Evolutionary conservation across 2,113 vertebrate species (phyloP), one percentile per base, ranked within the genome.

Genomic region (Camelus dromedarius): DNA sequence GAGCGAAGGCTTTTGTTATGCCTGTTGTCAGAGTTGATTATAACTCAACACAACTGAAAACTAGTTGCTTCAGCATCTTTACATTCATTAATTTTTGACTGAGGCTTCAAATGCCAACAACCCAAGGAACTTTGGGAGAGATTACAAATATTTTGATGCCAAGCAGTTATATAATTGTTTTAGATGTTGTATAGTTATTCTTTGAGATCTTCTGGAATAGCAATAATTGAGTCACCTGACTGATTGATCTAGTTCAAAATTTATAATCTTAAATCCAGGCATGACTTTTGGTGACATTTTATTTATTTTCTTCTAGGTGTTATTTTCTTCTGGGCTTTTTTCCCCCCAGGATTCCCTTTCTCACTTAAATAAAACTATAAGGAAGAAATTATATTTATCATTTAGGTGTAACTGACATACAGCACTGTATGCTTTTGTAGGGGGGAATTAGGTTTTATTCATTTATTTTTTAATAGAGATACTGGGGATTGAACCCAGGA

Each of bases 271-370:
- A 89, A 83, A 73, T 90, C 62, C 56, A 87, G 60, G 89, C 69
- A 86, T 77, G 76, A 88, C 75, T 82, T 96, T 75, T 89, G 14
- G 54, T 92, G 94, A 94, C 38, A 66, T n/a, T 90, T 88, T 92
- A 58, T 92, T 92, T 79, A 66, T 67, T 91, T 97, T 48, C 52
- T 67, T 80, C 22, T 93, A 64, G 56, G 20, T 70, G 19, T 38
- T 42, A 52, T 70, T 89, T 97, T 42, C 48, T 75, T 77, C 10
- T 96, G 64, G 62, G 22, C 10, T 72, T 79, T 89, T 86, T 69
- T 48, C 5, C 38, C 38, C 38, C 38, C 16, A 56, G 66, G 67
- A 58, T 54, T 64, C 19, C 16, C 70, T 89, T 70, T 67, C 60
- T 69, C 8, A 73, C 5, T 94, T 90, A 93, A 87, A 73, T 97